phyloP scores from a whole-genome alignment of 2,113 vertebrate species.

The Setophaga kirtlandii region DNA sequence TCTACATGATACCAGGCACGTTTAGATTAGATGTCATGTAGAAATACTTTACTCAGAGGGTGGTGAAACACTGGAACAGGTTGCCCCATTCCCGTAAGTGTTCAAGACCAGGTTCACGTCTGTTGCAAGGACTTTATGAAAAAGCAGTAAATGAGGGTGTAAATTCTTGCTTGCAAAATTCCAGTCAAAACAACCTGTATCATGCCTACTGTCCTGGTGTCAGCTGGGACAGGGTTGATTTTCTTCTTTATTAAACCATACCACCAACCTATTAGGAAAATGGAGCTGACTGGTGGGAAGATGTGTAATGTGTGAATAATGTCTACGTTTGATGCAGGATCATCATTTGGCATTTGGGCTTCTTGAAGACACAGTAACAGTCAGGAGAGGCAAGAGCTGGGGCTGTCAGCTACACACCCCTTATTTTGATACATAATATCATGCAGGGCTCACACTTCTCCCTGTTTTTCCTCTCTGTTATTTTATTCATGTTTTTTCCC shows the following conservation, averaged over 20 bases:
- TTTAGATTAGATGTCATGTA: neutral
- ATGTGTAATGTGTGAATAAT: neutral
- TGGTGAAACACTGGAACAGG: neutral
- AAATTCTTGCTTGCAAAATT: neutral
- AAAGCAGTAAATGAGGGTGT: neutral
- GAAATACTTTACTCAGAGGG: neutral
- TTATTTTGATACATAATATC: neutral
- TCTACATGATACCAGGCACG: accelerated
- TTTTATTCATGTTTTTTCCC: neutral
- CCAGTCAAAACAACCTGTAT: neutral
- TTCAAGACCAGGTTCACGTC: neutral
- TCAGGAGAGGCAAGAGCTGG: neutral
- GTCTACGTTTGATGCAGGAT: accelerated
- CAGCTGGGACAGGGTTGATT: neutral
- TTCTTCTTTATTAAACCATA: neutral
- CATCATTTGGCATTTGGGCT: neutral
- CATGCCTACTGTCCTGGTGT: neutral
- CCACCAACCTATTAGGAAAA: neutral
- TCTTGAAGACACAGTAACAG: neutral
- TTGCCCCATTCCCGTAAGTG: neutral
- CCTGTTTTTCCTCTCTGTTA: neutral
- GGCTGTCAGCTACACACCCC: neutral
- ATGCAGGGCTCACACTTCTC: neutral
- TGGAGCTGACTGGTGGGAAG: neutral
- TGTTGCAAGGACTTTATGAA: neutral